Percentiles rank a stretch among this genome's conserved stretches.
phyloP scores from a whole-genome alignment of 2,888 invertebrate species.

The Atrina japonica region DNA sequence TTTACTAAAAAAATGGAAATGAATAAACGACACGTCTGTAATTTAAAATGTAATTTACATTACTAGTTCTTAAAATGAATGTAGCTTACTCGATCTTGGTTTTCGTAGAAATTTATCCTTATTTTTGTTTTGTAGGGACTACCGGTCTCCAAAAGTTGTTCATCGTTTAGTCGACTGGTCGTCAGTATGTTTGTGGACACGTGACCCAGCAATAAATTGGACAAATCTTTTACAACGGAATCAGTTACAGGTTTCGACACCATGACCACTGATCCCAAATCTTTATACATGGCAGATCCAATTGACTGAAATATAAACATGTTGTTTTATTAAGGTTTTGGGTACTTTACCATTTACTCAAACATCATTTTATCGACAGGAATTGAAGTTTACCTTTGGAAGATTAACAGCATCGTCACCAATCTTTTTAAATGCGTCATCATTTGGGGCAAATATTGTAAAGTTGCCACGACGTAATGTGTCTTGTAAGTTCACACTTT shows the following conservation, averaged over 20 bases:
- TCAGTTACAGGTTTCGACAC: slow-evolving; percentile 60
- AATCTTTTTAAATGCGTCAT: slow-evolving; percentile 71
- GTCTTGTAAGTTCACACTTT: slow-evolving; percentile 82
- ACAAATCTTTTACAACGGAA: slow-evolving; percentile 73
- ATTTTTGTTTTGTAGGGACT: slow-evolving; percentile 82
- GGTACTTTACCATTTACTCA: no score
- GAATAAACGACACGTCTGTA: no score
- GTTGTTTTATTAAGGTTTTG: no score
- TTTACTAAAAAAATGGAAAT: no score
- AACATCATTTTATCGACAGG: no score
- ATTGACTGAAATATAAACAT: no score
- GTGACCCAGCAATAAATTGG: slow-evolving; percentile 84
- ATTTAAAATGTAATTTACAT: no score
- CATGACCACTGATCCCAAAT: slow-evolving; percentile 57
- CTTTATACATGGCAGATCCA: slow-evolving; percentile 41
- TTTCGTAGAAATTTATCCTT: slow-evolving; percentile 84
- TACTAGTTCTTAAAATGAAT: no score
- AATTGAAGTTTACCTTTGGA: slow-evolving; percentile 45
- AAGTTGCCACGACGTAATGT: slow-evolving; percentile 78
- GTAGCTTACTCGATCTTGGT: slow-evolving; percentile 81
- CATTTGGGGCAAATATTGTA: slow-evolving; percentile 70
- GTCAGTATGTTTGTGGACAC: slow-evolving; percentile 84
- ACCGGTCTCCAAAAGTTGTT: slow-evolving; percentile 74
- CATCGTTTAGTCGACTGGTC: slow-evolving; percentile 84
- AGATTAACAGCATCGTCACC: slow-evolving; percentile 21